Conservation (phyloP, 2,797 vertebrate genomes). For the Hipposideros larvatus region DNA sequence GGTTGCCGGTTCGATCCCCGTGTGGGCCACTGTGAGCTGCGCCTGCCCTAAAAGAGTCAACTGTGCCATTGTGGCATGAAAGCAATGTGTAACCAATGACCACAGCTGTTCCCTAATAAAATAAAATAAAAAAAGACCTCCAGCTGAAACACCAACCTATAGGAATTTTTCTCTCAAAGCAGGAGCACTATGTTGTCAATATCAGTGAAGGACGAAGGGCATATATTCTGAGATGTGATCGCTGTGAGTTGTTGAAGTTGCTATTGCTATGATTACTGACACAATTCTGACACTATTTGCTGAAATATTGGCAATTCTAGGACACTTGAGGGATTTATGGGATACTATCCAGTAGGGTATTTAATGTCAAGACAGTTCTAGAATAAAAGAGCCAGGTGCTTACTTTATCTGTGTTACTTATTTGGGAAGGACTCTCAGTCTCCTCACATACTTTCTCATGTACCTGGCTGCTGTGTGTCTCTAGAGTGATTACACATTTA, state of each 20-base stretch:
- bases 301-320: conserved; percentile 23
- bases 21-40: no score
- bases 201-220: background rate
- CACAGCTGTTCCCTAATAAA: no score
- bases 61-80: no score
- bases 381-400: background rate
- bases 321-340: background rate
- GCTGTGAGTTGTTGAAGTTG: conserved; percentile 42
- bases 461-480: background rate
- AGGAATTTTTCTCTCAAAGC: background rate
- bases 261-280: background rate
- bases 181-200: background rate
- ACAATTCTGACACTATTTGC: conserved; percentile 11
- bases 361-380: conserved; percentile 10
- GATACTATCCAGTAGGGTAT: background rate
- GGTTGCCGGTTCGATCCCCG: no score
- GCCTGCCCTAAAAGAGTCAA: no score
- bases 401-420: conserved; percentile 18
- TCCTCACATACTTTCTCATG: background rate
- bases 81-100: no score
- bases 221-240: background rate
- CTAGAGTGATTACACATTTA: background rate
- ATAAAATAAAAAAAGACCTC: background rate
- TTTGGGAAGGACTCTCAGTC: conserved; percentile 27
- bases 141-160: background rate